phyloP scores from a whole-genome alignment of 2,888 invertebrate species.

The Mystacides longicornis region DNA sequence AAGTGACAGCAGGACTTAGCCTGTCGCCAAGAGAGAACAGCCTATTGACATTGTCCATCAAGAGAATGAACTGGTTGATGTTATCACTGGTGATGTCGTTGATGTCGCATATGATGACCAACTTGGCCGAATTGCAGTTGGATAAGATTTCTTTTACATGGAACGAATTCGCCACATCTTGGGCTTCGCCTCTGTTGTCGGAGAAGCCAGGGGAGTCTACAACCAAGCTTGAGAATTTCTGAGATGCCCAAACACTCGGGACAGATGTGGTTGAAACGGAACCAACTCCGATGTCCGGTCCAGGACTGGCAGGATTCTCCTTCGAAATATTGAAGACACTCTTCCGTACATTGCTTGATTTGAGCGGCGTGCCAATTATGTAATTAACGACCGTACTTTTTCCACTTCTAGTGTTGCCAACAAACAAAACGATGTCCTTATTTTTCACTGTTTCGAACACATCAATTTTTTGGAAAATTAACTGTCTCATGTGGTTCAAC shows the following conservation, averaged over 20 bases:
- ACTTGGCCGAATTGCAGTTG: neutral
- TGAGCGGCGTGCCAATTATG: neutral
- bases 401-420: neutral
- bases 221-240: neutral
- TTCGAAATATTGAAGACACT: neutral
- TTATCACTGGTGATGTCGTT: constrained; percentile 1
- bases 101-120: neutral
- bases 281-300: neutral
- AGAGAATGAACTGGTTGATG: neutral
- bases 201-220: constrained; percentile 3
- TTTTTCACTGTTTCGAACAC: neutral
- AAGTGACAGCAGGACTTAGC: neutral
- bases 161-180: constrained; percentile 4
- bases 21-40: neutral
- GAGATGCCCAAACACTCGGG: neutral
- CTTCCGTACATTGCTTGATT: neutral
- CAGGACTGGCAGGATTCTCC: neutral
- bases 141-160: neutral
- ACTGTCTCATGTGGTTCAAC: neutral
- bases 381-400: constrained; percentile 1
- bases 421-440: neutral
- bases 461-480: neutral
- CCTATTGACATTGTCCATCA: neutral
- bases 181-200: constrained; percentile 4
- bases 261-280: neutral